A percentile compares a stretch with the other conserved stretches of the same genome.
Conservation (phyloP, 2,113 vertebrate genomes). For the Lates calcarifer region DNA sequence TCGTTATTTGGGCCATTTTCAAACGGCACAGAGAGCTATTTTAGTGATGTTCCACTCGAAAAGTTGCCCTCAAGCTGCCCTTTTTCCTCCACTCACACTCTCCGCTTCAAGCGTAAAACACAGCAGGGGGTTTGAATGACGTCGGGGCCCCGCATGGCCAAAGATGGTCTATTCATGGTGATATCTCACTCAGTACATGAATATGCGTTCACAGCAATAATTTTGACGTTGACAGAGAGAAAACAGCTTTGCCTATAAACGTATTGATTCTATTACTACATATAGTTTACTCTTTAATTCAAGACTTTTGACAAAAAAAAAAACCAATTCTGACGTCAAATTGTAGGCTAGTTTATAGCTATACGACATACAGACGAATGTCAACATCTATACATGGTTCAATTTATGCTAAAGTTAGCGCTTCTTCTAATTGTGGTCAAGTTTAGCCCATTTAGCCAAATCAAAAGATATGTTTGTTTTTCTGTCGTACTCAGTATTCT, state of each 20-base stretch:
- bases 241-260: neutral
- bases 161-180: neutral
- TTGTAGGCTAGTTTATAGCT: too few species aligned
- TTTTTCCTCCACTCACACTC: constrained; percentile 54
- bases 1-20: constrained; percentile 78
- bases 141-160: constrained; percentile 41
- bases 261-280: neutral
- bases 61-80: constrained; percentile 53
- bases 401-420: too few species aligned
- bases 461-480: too few species aligned
- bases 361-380: neutral
- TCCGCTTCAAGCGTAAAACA: constrained; percentile 53
- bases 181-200: neutral
- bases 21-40: neutral
- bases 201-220: too few species aligned
- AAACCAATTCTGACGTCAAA: too few species aligned
- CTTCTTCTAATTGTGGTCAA: neutral
- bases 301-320: too few species aligned
- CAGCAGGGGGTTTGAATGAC: constrained; percentile 66
- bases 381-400: too few species aligned
- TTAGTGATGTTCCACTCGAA: constrained; percentile 23
- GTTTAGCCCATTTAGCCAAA: neutral
- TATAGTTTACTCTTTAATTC: neutral
- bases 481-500: too few species aligned
- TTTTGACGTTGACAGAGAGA: neutral